A percentile compares a stretch with the other conserved stretches of the same genome.
These are phyloP conservation scores for Danio kyathit DNA, from an alignment of 2,797 vertebrate species.

Conservation along the genomic window DNA sequence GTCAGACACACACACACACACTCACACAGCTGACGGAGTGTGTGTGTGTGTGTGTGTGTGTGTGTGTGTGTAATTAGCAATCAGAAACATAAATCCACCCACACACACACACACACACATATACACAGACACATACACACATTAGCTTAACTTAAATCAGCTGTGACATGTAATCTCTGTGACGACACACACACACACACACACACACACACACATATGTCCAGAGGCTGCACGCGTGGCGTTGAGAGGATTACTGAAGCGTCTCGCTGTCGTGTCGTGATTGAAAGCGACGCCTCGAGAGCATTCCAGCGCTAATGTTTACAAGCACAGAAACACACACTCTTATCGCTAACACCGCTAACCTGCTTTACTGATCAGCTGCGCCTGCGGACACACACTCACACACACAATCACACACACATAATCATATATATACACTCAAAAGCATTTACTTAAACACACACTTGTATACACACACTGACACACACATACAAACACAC, in stretches of 20 bases:
- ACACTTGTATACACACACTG: too few species aligned
- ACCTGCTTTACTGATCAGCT: slow-evolving; percentile 36
- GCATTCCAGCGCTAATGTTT: slow-evolving; percentile 72
- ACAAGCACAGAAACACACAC: slow-evolving; percentile 69
- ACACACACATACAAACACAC: too few species aligned
- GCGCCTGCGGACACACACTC: too few species aligned
- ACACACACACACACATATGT: slow-evolving; percentile 63
- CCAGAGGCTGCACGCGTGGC: slow-evolving; percentile 74
- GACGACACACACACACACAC: slow-evolving; percentile 54
- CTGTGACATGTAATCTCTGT: slow-evolving; percentile 76
- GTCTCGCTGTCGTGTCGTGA: slow-evolving; percentile 79
- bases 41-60: too few species aligned
- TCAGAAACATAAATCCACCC: slow-evolving; percentile 65
- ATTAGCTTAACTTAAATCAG: slow-evolving; percentile 67
- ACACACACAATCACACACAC: too few species aligned
- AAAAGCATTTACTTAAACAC: too few species aligned
- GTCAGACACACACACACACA: background rate
- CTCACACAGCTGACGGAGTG: slow-evolving; percentile 15
- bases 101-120: slow-evolving; percentile 29
- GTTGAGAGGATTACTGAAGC: slow-evolving; percentile 83
- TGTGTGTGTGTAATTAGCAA: slow-evolving; percentile 74
- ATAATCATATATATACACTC: too few species aligned
- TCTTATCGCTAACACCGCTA: slow-evolving; percentile 72
- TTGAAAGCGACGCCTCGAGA: slow-evolving; percentile 74
- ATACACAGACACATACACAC: slow-evolving; percentile 27